A percentile compares a stretch with the other conserved stretches of the same genome.
phyloP scores from a whole-genome alignment of 2,888 invertebrate species.

The Schizotus pectinicornis region DNA sequence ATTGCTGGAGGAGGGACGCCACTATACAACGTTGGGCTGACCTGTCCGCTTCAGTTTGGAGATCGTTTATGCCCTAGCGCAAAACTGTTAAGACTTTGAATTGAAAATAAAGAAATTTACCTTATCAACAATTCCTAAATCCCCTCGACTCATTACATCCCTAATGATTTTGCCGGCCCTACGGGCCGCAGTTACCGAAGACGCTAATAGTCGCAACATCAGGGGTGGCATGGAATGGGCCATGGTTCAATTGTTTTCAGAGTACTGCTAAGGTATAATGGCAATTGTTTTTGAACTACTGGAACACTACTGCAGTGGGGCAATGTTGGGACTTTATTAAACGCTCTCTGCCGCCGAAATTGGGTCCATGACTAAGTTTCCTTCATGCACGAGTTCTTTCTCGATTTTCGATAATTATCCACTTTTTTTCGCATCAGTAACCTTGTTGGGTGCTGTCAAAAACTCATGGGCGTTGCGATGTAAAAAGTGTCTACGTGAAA shows the following conservation, averaged over 20 bases:
- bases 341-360: too few species aligned
- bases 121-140: constrained; percentile 92
- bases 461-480: too few species aligned
- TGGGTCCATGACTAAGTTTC: background rate
- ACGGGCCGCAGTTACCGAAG: constrained; percentile 79
- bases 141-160: constrained; percentile 88
- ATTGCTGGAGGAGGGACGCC: constrained; percentile 82
- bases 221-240: constrained; percentile 66
- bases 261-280: background rate
- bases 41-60: constrained; percentile 98
- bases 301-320: background rate
- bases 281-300: background rate
- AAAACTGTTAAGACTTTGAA: constrained; percentile 1
- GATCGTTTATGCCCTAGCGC: constrained; percentile 82
- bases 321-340: background rate
- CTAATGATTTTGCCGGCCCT: constrained; percentile 89
- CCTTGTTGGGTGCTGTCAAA: too few species aligned
- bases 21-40: constrained; percentile 94
- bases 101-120: constrained; percentile 60
- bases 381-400: background rate
- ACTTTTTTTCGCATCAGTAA: too few species aligned
- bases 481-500: too few species aligned
- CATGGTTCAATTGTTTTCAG: constrained; percentile 56
- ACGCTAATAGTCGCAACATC: constrained; percentile 75
- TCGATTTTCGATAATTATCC: background rate